Percentiles rank a stretch among this genome's conserved stretches.
These are phyloP conservation scores for Stercorarius parasiticus DNA, from an alignment of 2,113 vertebrate genomes.

Conservation along the genomic window DNA sequence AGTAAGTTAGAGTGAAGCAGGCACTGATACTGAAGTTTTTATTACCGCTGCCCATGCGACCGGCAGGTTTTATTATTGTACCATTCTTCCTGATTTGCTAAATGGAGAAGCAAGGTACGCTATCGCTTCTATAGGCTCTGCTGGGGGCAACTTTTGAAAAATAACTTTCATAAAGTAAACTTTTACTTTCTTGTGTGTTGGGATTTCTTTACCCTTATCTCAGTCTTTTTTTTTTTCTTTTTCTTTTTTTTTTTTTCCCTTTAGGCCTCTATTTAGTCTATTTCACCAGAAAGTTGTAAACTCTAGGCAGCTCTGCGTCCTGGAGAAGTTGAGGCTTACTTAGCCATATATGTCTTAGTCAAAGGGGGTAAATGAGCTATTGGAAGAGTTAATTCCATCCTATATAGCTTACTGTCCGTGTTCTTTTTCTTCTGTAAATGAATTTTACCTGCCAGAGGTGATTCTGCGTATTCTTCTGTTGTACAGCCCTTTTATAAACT, in stretches of 20 bases:
- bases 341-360: neutral
- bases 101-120: neutral
- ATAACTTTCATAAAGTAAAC: neutral
- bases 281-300: neutral
- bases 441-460: neutral
- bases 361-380: neutral
- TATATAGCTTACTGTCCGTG: fast-evolving
- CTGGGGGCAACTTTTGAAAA: neutral
- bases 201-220: neutral
- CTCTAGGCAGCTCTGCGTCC: neutral
- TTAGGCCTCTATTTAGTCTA: neutral
- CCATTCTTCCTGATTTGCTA: neutral
- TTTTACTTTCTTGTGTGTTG: neutral
- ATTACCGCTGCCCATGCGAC: neutral
- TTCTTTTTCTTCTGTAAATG: neutral
- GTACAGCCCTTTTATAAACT: neutral
- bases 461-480: fast-evolving
- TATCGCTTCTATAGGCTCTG: neutral
- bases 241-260: neutral
- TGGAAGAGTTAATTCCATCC: neutral
- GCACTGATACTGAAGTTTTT: neutral
- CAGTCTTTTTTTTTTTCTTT: neutral
- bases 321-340: neutral
- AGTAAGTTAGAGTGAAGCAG: neutral
- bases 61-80: neutral